Evolutionary conservation across 1,140 invertebrate genomes (phyloP).

Genomic region (Onthophagus taurus): DNA sequence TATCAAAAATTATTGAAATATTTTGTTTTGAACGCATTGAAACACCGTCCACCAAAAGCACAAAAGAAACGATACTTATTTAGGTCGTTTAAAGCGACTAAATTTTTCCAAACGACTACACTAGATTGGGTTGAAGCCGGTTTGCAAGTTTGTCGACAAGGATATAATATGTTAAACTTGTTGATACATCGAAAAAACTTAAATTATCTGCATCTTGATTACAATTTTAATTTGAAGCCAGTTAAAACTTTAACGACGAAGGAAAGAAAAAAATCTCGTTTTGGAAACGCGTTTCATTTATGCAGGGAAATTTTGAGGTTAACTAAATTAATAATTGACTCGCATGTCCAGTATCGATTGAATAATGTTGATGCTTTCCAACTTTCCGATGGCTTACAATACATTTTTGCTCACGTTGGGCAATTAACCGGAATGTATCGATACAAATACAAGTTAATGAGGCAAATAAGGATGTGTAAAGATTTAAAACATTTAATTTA

Average conservation of each 20-base stretch:
- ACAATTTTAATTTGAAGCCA: constrained; percentile 99
- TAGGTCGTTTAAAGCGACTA: constrained; percentile 98
- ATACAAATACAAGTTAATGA: constrained; percentile 99
- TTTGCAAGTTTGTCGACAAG: constrained; percentile 94
- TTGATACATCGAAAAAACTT: constrained; percentile 99
- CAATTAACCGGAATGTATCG: constrained; percentile 99
- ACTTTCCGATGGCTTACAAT: constrained; percentile 97
- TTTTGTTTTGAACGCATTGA: constrained; percentile 94
- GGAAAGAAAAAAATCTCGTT: constrained; percentile 97
- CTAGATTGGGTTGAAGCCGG: constrained; percentile 99
- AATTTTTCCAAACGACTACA: constrained; percentile 99
- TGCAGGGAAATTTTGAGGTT: constrained; percentile 96
- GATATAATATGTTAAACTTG: constrained; percentile 99
- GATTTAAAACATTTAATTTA: constrained; percentile 99
- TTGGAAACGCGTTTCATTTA: constrained; percentile 99
- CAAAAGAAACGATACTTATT: constrained; percentile 98
- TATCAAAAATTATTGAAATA: constrained; percentile 99
- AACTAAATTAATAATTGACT: constrained; percentile 97
- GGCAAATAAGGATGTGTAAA: constrained; percentile 99
- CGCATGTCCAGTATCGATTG: constrained; percentile 96
- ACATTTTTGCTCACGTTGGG: constrained; percentile 98
- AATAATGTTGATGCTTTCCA: constrained; percentile 99
- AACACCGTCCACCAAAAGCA: constrained; percentile 94
- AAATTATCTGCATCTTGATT: constrained; percentile 99
- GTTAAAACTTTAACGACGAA: constrained; percentile 99